Percentiles rank a stretch among this genome's conserved stretches.
Evolutionary conservation across 2,888 invertebrate species (phyloP).

Genomic region (Mystacides longicornis): DNA sequence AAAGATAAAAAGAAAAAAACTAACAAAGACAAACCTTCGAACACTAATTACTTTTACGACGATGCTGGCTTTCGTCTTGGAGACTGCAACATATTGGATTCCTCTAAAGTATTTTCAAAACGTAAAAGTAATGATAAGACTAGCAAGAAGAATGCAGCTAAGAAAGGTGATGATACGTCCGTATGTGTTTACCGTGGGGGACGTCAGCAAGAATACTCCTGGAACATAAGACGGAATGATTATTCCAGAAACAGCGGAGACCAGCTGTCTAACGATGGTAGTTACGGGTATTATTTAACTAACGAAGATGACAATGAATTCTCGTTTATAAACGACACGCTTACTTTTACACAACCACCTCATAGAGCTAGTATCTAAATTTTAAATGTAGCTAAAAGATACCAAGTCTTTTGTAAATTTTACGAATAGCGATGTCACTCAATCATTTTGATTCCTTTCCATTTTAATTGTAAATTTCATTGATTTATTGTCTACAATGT

Average conservation of each 20-base stretch:
- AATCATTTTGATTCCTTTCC: too few relatives aligned
- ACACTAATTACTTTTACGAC: conserved; percentile 46
- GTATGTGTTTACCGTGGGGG: conserved; percentile 22
- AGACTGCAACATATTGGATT: conserved; percentile 46
- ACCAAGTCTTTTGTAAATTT: too few relatives aligned
- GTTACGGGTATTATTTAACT: conserved; percentile 44
- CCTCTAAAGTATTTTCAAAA: conserved; percentile 32
- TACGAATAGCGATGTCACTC: background rate
- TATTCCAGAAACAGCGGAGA: conserved; percentile 33
- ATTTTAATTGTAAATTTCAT: too few relatives aligned
- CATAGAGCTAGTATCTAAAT: conserved; percentile 45
- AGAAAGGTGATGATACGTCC: conserved; percentile 16
- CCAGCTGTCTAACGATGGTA: conserved; percentile 41
- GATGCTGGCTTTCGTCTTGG: conserved; percentile 45
- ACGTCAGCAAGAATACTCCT: conserved; percentile 20
- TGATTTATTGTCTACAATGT: too few relatives aligned
- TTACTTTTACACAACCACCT: conserved; percentile 43
- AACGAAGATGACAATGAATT: conserved; percentile 41
- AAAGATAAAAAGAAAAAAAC: conserved; percentile 28
- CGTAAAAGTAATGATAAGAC: background rate
- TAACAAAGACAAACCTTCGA: conserved; percentile 28
- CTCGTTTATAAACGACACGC: conserved; percentile 43
- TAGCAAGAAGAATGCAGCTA: conserved; percentile 16
- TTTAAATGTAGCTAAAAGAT: too few relatives aligned
- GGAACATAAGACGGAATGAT: conserved; percentile 12